Evolutionary conservation across 2,888 invertebrate species (phyloP), one percentile per base, ranked within the genome.

Genomic region (Scaptomyza flava): DNA sequence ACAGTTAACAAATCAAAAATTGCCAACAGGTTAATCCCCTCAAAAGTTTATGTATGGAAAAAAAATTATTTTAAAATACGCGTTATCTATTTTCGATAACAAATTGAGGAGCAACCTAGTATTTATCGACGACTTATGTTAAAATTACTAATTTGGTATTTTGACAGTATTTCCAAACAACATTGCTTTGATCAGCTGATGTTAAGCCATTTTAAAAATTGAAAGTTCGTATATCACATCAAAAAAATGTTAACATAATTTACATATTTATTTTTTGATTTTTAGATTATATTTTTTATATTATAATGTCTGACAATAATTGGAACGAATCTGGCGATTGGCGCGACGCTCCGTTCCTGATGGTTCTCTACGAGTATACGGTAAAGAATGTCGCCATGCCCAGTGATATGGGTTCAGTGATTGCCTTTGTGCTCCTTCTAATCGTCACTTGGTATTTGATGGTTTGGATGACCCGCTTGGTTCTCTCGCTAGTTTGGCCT

Each of bases 401-500:
- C 1, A 46, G 56, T 2, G 81, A 82, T 30, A 50, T 81, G 17
- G 80, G 81, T 2, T 75, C 80, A 6, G 45, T 88, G 20, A 48
- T 90, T 9, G 79, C 76, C 3, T 89, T 86, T 47, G 36, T 90
- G n/a, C 20, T 72, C 1, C 38, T 91, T 0, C 62, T 89, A 4
- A 14, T 89, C 1, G 43, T 88, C n/a, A 71, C 77, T 0, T 91
- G 89, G 88, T 90, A 85, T 58, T 53, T 70, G 9, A 14, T 90
- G 2, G 23, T 87, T 2, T 89, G 79, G 71, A 33, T 71, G 3
- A 48, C 77, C 3, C 86, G 86, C 8, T 68, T 83, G 14, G 9
- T 90, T 36, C 14, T 90, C n/a, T 78, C 78, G 2, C 70, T 90
- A 5, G 68, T 90, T n/a, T 84, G 85, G 85, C 90, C 89, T 23